Conservation (phyloP, 2,113 vertebrate species). For the Corythornis madagascariensis region DNA sequence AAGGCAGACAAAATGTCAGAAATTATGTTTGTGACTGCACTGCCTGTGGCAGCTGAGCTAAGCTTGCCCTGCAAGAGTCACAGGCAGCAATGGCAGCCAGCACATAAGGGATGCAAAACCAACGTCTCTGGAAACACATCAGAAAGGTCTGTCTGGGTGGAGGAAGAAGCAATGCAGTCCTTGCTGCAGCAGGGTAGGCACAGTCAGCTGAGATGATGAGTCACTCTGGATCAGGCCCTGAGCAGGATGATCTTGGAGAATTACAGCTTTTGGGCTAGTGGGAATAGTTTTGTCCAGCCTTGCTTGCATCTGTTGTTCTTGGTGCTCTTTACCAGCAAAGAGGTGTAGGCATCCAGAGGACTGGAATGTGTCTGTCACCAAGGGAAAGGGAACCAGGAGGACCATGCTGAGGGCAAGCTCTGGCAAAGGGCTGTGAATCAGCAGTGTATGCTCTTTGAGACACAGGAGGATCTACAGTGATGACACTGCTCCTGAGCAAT, state of each 20-base stretch:
- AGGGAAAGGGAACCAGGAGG: background rate
- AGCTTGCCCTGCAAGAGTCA: background rate
- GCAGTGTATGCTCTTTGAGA: background rate
- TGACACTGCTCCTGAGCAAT: background rate
- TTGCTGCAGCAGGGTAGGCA: background rate
- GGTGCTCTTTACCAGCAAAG: background rate
- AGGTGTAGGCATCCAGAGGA: background rate
- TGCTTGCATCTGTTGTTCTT: background rate
- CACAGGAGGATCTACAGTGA: background rate
- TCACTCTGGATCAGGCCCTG: background rate
- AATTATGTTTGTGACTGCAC: background rate
- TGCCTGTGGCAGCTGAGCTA: background rate
- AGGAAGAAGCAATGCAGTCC: background rate
- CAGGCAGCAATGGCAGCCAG: background rate
- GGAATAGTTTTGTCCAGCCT: background rate
- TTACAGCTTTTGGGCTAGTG: background rate
- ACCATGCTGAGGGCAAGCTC: background rate
- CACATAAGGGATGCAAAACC: background rate
- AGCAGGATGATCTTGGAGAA: background rate
- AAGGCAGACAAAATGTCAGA: background rate
- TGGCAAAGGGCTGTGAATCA: background rate
- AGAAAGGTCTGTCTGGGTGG: background rate
- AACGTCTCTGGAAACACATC: background rate
- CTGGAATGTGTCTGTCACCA: background rate
- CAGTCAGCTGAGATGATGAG: fast-evolving